These are phyloP conservation scores for Napeogenes inachia DNA, from an alignment of 2,888 invertebrate species.

Conservation along the genomic window DNA sequence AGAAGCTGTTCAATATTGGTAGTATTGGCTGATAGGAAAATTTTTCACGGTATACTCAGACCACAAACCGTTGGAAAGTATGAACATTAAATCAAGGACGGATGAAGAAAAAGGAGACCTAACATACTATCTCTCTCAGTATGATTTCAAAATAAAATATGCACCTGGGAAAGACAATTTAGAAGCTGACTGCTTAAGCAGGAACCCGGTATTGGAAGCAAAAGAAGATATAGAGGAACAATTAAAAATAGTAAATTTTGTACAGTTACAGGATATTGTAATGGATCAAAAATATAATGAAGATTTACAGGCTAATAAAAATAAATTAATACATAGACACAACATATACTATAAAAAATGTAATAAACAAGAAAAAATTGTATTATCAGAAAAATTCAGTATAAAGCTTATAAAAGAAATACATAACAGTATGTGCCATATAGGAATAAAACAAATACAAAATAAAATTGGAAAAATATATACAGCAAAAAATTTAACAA, in stretches of 20 bases:
- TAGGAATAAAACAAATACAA: not conserved
- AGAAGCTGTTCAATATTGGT: too few relatives aligned
- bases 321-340: not conserved
- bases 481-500: not conserved
- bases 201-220: too few relatives aligned
- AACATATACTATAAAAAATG: slow-evolving; percentile 16
- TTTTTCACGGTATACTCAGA: too few relatives aligned
- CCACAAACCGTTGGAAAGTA: too few relatives aligned
- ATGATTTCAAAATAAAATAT: slow-evolving; percentile 31
- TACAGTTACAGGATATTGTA: slow-evolving; percentile 27
- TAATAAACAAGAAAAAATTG: slow-evolving; percentile 4
- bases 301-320: slow-evolving; percentile 5
- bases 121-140: slow-evolving; percentile 14
- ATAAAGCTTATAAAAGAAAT: not conserved
- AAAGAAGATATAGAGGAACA: slow-evolving; percentile 23
- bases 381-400: slow-evolving; percentile 1
- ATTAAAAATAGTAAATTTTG: slow-evolving; percentile 29
- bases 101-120: not conserved
- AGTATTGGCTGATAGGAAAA: too few relatives aligned
- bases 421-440: not conserved
- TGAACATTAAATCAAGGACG: slow-evolving; percentile 6
- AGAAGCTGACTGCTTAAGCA: slow-evolving; percentile 32
- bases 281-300: slow-evolving; percentile 8
- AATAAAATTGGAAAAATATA: not conserved
- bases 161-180: slow-evolving; percentile 28